Base-by-base conservation (phyloP, 2,797 vertebrate genomes). In the Leptoclinus maculatus region DNA sequence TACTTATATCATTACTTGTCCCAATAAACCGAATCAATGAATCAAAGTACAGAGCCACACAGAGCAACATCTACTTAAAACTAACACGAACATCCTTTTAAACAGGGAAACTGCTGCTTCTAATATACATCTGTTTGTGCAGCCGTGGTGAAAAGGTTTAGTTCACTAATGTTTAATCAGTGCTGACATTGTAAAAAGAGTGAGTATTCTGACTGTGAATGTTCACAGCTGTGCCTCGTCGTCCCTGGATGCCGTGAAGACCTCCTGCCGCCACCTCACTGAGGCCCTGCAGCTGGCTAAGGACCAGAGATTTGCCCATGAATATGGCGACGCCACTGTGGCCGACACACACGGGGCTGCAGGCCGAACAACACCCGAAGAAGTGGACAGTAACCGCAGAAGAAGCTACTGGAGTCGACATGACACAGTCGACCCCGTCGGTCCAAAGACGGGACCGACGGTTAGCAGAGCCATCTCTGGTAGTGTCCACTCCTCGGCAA, bases 291-390 rank as follows among this genome's bases (percentile, higher is more conserved):
- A 88, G 62, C 87, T 98, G 85, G 96, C 97, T 43, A 85, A 89
- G 84, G 93, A 96, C 49, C 97, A 96, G 80, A 92, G 98, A 74
- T 92, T 88, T 16, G 88, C 92, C 34, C 97, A 98, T 77, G 97
- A 99, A 82, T 89, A 88, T 0, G 92, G 94, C 8, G 90, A 95
- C 69, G 69, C 92, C 43, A 49, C 70, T 12, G 23, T 90, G 76
- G 71, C 64, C 45, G 83, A 89, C 60, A 87, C 57, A 87, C 73
- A 71, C 76, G 65, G 82, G 71, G 82, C 65, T 71, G 19, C 54
- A 78, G 70, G 70, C 54, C 77, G 32, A 73, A 66, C 53, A 17
- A 5, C 1, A 1, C 21, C 56, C 1, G 71, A 76, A 49, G 38
- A 70, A 59, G 69, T 27, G 34, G 67, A 68, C 12, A 12, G 4